Base-by-base conservation (phyloP, 2,888 invertebrate genomes). In the Limnephilus marmoratus region DNA sequence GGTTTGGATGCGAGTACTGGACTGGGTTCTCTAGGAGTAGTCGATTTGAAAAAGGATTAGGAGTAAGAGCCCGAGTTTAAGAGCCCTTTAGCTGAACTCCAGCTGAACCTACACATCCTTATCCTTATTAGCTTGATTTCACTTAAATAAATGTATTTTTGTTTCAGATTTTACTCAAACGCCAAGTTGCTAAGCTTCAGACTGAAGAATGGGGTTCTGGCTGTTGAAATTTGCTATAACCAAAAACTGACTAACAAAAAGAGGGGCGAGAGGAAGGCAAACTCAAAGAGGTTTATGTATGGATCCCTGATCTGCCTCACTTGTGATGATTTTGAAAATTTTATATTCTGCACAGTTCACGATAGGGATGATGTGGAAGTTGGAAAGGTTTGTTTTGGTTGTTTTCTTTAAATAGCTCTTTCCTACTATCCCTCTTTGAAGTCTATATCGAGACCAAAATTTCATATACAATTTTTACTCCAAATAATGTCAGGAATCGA, bases 291-390 rank as follows among this genome's bases (percentile, higher is more conserved):
- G 24, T 68, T 98, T 37, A 97, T 98, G 95, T 97, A 95, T 94
- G 98, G 98, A 0, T 97, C 98, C 0, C 95, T 98, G 31, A 94
- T 98, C 0, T 97, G 98, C 91, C 97, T 99, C 90, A 97, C 98
- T 0, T 95, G 95, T 49, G 97, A 98, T 94, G 96, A 97, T 91
- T 98, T 98, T 95, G 95, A 96, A 53, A 97, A 97, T 4, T 95
- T 98, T 80, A 95, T 97, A 92, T 97, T 98, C 94, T 98, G 97
- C 0, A 97, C 97, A 80, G 97, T 98, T 85, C 95, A 96, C 11
- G 97, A 97, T 89, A 95, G 97, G 1, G 96, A 97, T 88, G 92
- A 94, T 3, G 94, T 96, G n/a, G 90, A 92, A 24, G 93, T 94
- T 89, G 95, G 96, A 93, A 94, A 94, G 95, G 96, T 96, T n/a